Percentiles rank a stretch among this genome's conserved stretches.
These are phyloP conservation scores for Dysidea cf. avara DNA, from an alignment of 37 sponge, comb jelly and placozoan species.

Conservation along the genomic window DNA sequence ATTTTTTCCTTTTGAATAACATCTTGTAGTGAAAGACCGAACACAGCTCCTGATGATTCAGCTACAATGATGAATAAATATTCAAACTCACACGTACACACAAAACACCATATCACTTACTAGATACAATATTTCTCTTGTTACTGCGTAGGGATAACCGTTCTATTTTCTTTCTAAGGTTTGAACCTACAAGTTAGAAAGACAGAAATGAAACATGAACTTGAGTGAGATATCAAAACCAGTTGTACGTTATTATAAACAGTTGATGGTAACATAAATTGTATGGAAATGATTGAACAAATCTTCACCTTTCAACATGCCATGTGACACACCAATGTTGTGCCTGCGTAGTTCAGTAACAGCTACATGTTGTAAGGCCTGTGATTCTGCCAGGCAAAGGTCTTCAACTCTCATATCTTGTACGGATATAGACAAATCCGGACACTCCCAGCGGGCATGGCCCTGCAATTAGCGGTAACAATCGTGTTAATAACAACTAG, in stretches of 20 bases:
- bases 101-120: too few relatives aligned
- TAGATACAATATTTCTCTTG: too few relatives aligned
- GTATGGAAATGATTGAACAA: neutral
- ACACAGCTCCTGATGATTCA: too few relatives aligned
- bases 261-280: neutral
- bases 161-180: too few relatives aligned
- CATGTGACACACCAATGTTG: slow-evolving; percentile 54
- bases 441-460: too few relatives aligned
- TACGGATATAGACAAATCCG: slow-evolving; percentile 14
- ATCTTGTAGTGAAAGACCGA: too few relatives aligned
- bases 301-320: slow-evolving; percentile 45
- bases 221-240: neutral
- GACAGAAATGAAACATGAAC: neutral
- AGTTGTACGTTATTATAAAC: neutral
- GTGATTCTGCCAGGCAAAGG: slow-evolving; percentile 57
- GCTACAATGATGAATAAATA: too few relatives aligned
- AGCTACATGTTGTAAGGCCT: slow-evolving; percentile 53
- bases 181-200: neutral
- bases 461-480: too few relatives aligned
- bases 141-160: too few relatives aligned
- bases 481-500: too few relatives aligned
- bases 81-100: too few relatives aligned
- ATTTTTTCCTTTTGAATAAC: too few relatives aligned
- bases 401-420: slow-evolving; percentile 37
- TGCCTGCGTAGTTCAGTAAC: slow-evolving; percentile 43